phyloP scores from a whole-genome alignment of 2,797 vertebrate genomes.

The Coreius guichenoti region DNA sequence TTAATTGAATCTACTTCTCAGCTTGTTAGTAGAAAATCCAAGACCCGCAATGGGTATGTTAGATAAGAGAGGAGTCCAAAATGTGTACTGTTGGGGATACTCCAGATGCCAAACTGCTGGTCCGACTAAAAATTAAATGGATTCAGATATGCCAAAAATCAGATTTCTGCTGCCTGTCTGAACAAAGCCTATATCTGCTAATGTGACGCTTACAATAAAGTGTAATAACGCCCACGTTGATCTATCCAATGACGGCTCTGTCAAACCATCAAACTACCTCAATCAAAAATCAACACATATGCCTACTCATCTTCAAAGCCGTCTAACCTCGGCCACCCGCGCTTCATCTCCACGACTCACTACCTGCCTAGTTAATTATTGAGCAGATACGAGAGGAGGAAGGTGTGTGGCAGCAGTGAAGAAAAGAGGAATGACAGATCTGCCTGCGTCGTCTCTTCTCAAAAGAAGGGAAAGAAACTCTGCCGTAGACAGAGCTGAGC shows the following conservation, averaged over 20 bases:
- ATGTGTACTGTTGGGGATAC: not conserved
- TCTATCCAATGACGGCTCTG: constrained; percentile 36
- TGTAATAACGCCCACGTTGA: constrained; percentile 28
- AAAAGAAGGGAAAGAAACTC: constrained; percentile 70
- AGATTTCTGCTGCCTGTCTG: not conserved
- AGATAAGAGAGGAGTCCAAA: not conserved
- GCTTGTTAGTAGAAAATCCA: not conserved
- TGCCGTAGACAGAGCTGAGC: constrained; percentile 70
- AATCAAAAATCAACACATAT: constrained; percentile 31
- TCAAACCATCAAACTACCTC: constrained; percentile 52
- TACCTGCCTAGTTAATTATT: constrained; percentile 83
- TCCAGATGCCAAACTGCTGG: not conserved
- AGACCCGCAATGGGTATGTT: not conserved
- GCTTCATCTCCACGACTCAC: constrained; percentile 77
- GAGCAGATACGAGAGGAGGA: constrained; percentile 70
- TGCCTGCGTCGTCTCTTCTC: constrained; percentile 76
- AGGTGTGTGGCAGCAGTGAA: constrained; percentile 70
- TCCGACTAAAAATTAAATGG: not conserved
- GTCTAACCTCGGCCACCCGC: constrained; percentile 32
- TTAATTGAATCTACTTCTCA: not conserved
- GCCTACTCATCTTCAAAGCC: constrained; percentile 29
- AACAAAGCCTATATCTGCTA: constrained; percentile 30
- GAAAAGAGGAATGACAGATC: constrained; percentile 78
- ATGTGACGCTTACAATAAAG: not conserved
- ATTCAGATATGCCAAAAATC: not conserved